Evolutionary conservation across 2,797 vertebrate genomes (phyloP), one percentile per base, ranked within the genome.

Genomic region (Varecia variegata): DNA sequence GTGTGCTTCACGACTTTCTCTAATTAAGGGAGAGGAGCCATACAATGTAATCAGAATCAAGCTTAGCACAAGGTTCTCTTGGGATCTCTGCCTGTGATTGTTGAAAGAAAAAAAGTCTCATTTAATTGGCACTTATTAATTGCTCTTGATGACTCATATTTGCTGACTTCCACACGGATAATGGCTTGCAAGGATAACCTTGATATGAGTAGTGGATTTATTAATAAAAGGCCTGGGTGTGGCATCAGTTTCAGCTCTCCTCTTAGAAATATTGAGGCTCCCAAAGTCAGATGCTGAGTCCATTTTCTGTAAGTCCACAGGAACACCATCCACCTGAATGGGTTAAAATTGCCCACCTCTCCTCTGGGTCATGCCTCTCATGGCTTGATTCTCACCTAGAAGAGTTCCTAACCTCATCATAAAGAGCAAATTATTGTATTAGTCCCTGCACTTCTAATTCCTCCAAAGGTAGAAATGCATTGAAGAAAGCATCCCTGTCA

Each of bases 51-150:
- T 92, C 52, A 90, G 96, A 94, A 47, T 68, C 43, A 68, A 30
- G 4, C 52, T 94, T 68, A 74, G 15, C 25, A 50, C 7, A 80
- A 30, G 27, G 18, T 43, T 96, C 50, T 92, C 47, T 65, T 81
- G 92, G 81, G 86, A 93, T 90, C 58, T 80, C 71, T 92, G n/a
- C 77, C 88, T 74, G 32, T 94, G 43, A 91, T 77, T 95, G 27
- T 25, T 80, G 35, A 84, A 87, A 84, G 43, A 38, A 95, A 84
- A 88, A 88, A 38, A 40, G 9, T 21, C 40, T 89, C 21, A 10
- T 87, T 83, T 95, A 91, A 83, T 17, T 93, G 45, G 20, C 32
- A 73, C 65, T 84, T 94, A 88, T n/a, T 96, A 92, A 92, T 96
- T 97, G 27, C 30, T 92, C 9, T 93, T 93, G 60, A n/a, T 14